Evolutionary conservation across 2,888 invertebrate species (phyloP), one percentile per base, ranked within the genome.

Genomic region (Amiota minor): DNA sequence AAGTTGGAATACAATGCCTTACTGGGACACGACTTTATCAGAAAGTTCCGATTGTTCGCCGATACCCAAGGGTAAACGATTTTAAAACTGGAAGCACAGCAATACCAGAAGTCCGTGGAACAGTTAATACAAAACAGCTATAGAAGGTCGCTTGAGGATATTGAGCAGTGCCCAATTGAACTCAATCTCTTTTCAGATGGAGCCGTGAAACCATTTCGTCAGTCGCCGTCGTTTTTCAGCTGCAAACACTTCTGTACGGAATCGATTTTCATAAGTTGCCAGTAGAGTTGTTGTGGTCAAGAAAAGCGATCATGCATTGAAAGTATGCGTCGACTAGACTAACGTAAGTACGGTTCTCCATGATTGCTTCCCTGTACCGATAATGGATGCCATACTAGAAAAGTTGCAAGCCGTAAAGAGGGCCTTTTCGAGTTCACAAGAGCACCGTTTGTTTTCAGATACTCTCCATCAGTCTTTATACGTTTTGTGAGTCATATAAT

Each of bases 61-160:
- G 50, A 50, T 50, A 50, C 50, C 50, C 50, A 50, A 4, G 12
- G 50, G 1, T 4, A 1, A 2, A 50, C 50, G 50, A 2, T 50
- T 50, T 50, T 50, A 2, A 50, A 50, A 14, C 50, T 50, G 4
- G 50, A 50, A 14, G 50, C 11, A n/a, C 6, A 11, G n/a, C 50
- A 50, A 50, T 50, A 50, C 50, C 50, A 4, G 50, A n/a, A 50
- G n/a, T 50, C 50, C n/a, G 50, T 50, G n/a, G 50, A 50, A n/a
- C 50, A 50, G 50, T 23, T 23, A 23, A 23, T 23, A 23, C 23
- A 23, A 23, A 23, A 23, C 1, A 23, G 23, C 23, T 23, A 23
- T 23, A 23, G 3, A 3, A 23, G 3, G 23, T 23, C 23, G 23
- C 3, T 3, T 23, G 23, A 23, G 23, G 23, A 23, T 23, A 23